Evolutionary conservation across 2,113 vertebrate genomes (phyloP).

Genomic region (Bothrops jararaca): DNA sequence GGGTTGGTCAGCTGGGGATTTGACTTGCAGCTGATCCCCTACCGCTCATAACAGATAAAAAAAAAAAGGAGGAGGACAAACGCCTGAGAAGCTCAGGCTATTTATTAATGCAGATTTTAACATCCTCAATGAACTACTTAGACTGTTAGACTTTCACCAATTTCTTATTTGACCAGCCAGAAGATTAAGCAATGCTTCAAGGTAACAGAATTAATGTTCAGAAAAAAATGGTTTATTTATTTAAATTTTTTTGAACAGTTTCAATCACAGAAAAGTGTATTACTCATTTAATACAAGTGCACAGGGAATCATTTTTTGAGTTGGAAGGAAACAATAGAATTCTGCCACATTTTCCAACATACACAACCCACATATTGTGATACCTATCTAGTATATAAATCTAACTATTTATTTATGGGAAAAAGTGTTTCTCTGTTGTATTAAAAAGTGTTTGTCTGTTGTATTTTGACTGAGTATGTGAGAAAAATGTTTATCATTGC

Average conservation of each 20-base stretch:
- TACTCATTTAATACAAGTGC: not conserved
- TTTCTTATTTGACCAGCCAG: conserved; percentile 69
- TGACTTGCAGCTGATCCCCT: conserved; percentile 82
- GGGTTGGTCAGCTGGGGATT: conserved; percentile 84
- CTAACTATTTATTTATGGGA: not conserved
- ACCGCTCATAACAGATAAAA: conserved; percentile 75
- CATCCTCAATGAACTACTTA: conserved; percentile 71
- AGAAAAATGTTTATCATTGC: not conserved
- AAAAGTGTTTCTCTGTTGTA: not conserved
- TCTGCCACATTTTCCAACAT: not conserved
- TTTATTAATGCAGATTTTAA: conserved; percentile 79
- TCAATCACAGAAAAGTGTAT: conserved; percentile 22
- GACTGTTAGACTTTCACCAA: conserved; percentile 63
- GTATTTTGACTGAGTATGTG: not conserved
- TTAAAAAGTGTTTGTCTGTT: not conserved
- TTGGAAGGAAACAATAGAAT: not conserved
- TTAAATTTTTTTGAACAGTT: conserved; percentile 25
- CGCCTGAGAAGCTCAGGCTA: conserved; percentile 66
- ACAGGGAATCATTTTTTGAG: conserved; percentile 24
- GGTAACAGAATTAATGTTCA: conserved; percentile 63
- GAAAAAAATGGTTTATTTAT: conserved; percentile 29
- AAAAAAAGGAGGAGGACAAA: conserved; percentile 49
- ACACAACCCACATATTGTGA: not conserved
- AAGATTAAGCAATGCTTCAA: conserved; percentile 49
- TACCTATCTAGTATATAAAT: not conserved